phyloP scores from a whole-genome alignment of 2,113 vertebrate genomes.

The Bubo scandiacus region DNA sequence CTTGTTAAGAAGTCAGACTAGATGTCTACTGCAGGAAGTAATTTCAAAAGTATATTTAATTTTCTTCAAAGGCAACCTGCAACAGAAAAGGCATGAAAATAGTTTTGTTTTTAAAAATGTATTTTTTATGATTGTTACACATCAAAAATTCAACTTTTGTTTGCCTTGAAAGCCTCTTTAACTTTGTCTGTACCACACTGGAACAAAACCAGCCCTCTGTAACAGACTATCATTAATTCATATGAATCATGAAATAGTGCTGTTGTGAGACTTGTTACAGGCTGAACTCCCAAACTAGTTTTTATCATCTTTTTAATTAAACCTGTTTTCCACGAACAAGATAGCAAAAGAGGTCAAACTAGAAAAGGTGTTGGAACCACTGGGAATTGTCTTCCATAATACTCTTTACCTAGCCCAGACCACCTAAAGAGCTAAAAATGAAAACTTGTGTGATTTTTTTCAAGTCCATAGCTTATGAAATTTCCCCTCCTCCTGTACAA shows the following conservation, averaged over 20 bases:
- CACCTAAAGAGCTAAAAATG: not conserved
- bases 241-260: not conserved
- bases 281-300: not conserved
- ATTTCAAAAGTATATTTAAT: not conserved
- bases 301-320: conserved; percentile 22
- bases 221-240: not conserved
- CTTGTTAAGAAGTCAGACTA: not conserved
- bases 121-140: not conserved
- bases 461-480: not conserved
- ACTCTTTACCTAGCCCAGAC: not conserved
- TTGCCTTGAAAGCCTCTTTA: not conserved
- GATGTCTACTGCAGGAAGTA: not conserved
- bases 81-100: not conserved
- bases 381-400: not conserved
- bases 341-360: not conserved
- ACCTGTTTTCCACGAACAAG: not conserved
- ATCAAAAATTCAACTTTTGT: not conserved
- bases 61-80: not conserved
- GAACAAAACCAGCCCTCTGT: not conserved
- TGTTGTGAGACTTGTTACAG: not conserved
- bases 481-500: not conserved
- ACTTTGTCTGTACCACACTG: not conserved
- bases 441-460: not conserved
- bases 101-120: not conserved
- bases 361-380: not conserved